phyloP scores from a whole-genome alignment of 1,140 invertebrate genomes.

The Drosophila repletoides region DNA sequence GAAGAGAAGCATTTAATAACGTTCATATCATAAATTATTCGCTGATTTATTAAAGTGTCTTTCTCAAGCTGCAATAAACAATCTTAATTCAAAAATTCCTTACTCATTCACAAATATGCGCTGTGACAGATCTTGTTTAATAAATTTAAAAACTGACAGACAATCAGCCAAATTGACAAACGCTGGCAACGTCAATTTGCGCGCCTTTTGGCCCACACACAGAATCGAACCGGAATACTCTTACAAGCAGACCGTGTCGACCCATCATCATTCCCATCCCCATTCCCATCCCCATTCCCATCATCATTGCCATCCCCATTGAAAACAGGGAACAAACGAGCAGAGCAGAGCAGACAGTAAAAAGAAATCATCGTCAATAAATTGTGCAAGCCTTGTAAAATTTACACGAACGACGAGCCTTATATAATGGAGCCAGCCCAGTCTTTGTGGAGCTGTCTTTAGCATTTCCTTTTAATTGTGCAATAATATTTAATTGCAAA shows the following conservation, averaged over 20 bases:
- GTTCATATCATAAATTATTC: constrained; percentile 4
- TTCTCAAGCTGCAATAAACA: background rate
- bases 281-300: background rate
- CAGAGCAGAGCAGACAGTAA: constrained; percentile 8
- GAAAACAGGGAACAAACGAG: constrained; percentile 7
- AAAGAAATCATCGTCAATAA: constrained; percentile 64
- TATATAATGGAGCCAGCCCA: constrained; percentile 46
- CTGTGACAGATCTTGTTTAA: constrained; percentile 62
- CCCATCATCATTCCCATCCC: background rate
- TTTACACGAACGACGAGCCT: constrained; percentile 37
- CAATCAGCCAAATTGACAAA: constrained; percentile 64
- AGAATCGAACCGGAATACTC: no score
- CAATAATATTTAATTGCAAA: constrained; percentile 78
- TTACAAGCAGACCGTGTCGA: background rate
- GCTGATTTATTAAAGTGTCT: constrained; percentile 22
- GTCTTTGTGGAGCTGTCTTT: constrained; percentile 56
- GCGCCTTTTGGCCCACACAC: constrained; percentile 37
- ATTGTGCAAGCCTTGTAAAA: constrained; percentile 53
- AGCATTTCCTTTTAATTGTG: constrained; percentile 67
- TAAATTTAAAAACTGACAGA: constrained; percentile 57
- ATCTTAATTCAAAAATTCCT: constrained; percentile 26
- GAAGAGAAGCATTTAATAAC: background rate
- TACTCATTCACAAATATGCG: constrained; percentile 21
- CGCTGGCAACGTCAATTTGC: constrained; percentile 21
- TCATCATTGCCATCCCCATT: background rate